These are phyloP conservation scores for Drosophila trichaetosa DNA, from an alignment of 2,888 invertebrate genomes.

Conservation along the genomic window DNA sequence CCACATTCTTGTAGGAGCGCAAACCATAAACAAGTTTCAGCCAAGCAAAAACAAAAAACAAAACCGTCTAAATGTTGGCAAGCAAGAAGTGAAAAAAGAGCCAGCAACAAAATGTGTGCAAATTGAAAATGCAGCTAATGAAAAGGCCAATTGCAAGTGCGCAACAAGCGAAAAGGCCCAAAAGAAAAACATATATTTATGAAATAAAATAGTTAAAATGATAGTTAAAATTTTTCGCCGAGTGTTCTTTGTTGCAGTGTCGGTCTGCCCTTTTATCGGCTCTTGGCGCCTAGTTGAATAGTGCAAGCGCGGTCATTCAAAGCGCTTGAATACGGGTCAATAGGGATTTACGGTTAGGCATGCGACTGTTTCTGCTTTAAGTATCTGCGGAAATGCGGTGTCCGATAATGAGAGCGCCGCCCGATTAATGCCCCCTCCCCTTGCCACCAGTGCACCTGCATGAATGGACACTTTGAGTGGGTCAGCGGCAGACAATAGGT, in stretches of 20 bases:
- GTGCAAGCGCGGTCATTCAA: slow-evolving; percentile 30
- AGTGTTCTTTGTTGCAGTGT: not conserved
- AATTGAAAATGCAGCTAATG: slow-evolving; percentile 70
- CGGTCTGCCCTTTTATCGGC: slow-evolving; percentile 10
- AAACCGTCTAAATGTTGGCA: slow-evolving; percentile 54
- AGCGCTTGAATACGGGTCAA: slow-evolving; percentile 66
- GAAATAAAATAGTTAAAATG: not conserved
- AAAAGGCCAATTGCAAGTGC: slow-evolving; percentile 73
- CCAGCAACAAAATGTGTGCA: slow-evolving; percentile 57
- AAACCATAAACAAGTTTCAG: slow-evolving; percentile 76
- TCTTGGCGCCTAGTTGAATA: slow-evolving; percentile 23
- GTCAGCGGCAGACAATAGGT: slow-evolving; percentile 52
- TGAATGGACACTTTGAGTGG: slow-evolving; percentile 60
- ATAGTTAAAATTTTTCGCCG: not conserved
- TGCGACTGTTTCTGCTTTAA: slow-evolving; percentile 47
- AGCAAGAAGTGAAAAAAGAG: slow-evolving; percentile 55
- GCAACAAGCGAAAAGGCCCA: slow-evolving; percentile 29
- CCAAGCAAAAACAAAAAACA: slow-evolving; percentile 42
- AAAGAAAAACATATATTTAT: slow-evolving; percentile 2
- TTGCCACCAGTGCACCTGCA: slow-evolving; percentile 5
- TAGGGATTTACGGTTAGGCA: slow-evolving; percentile 74
- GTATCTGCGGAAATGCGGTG: slow-evolving; percentile 69
- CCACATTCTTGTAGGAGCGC: slow-evolving; percentile 78
- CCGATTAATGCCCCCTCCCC: slow-evolving; percentile 41
- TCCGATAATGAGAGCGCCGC: slow-evolving; percentile 52